Evolutionary conservation across 1,140 invertebrate genomes (phyloP).

Genomic region (Drosophila simulans): DNA sequence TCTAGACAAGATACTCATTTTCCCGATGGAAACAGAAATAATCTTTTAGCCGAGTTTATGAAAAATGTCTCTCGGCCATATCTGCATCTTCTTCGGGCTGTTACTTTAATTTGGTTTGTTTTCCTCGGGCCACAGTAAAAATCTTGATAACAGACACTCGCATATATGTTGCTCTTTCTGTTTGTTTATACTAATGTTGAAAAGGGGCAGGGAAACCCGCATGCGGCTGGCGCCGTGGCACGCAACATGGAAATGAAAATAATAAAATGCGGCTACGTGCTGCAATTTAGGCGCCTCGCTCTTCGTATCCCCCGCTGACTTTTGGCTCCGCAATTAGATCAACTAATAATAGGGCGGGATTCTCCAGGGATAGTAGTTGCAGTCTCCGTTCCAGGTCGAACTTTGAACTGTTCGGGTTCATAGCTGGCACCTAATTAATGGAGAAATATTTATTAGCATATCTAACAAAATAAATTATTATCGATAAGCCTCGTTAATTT

Average conservation of each 20-base stretch:
- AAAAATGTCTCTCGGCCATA: conserved; percentile 3
- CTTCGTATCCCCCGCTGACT: conserved; percentile 12
- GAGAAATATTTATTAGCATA: neutral
- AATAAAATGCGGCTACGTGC: conserved; percentile 74
- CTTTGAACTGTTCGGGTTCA: conserved; percentile 7
- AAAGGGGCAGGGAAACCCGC: conserved; percentile 30
- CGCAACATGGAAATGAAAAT: conserved; percentile 66
- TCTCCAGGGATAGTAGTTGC: conserved; percentile 14
- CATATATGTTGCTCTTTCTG: conserved; percentile 26
- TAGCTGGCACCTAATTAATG: neutral
- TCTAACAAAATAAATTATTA: neutral
- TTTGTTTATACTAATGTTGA: conserved; percentile 67
- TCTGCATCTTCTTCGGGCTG: conserved; percentile 24
- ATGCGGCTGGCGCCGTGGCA: conserved; percentile 68
- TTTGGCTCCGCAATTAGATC: conserved; percentile 55
- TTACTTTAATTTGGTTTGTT: conserved; percentile 36
- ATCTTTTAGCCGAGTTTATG: conserved; percentile 13
- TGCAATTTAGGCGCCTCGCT: conserved; percentile 75
- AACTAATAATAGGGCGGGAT: conserved; percentile 40
- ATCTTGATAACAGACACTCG: conserved; percentile 49
- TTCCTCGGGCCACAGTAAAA: conserved; percentile 5
- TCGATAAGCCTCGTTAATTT: neutral
- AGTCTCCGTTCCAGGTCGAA: conserved; percentile 10
- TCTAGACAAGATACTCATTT: conserved; percentile 29
- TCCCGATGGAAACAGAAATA: conserved; percentile 1